Evolutionary conservation across 2,797 vertebrate species (phyloP), one percentile per base, ranked within the genome.

Genomic region (Danio choprae): DNA sequence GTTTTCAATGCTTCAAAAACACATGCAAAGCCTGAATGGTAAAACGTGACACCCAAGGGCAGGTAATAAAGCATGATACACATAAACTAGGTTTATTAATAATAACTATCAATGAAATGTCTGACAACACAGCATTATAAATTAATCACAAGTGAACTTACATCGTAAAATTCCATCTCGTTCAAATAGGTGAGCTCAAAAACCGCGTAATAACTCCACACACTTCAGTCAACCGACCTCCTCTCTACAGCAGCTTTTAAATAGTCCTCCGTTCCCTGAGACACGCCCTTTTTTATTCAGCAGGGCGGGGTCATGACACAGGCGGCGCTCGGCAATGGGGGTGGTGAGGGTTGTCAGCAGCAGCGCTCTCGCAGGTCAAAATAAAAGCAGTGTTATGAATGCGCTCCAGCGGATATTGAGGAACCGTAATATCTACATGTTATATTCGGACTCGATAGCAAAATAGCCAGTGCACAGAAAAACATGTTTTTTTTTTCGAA

Each of bases 81-180:
- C n/a, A 29, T 36, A 13, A 41, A 69, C n/a, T 68, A 40, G 20
- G 1, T 5, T 20, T 38, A 60, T 16, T 29, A 16, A 15, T 20
- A 29, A 40, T n/a, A 22, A 11, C 51, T 51, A 51, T 64, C 8
- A 44, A 43, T 18, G 3, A 55, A 44, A 55, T 15, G 5, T 53
- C 9, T 53, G 1, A 48, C 12, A 16, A 53, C 7, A 64, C 1
- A 48, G 46, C 1, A 5, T 10, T 53, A 15, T 29, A 55, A 2
- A 55, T 43, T 44, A 11, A 10, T 8, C 7, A 22, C n/a, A 38
- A 68, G 15, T 7, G 4, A 64, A 55, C 87, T 86, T 83, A 86
- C 87, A 18, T 85, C 75, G 15, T 36, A 80, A 74, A 36, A 82
- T 6, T 74, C 71, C 87, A 88, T 88, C 44, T 36, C 58, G 69